Conservation (phyloP, 2,888 invertebrate genomes). For the Amphiduros pacificus region DNA sequence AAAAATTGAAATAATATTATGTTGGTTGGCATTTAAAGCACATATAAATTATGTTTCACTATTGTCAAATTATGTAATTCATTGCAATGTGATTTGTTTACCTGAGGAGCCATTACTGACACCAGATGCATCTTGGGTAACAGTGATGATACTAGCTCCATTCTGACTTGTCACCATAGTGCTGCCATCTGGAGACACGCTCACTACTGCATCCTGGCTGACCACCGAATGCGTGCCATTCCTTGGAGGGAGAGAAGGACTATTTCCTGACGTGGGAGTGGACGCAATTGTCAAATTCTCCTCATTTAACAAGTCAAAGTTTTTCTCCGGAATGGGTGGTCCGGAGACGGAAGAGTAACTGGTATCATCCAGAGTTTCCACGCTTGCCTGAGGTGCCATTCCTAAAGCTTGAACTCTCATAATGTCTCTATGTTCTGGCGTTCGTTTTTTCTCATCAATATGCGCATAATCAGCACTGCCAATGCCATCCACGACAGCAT, state of each 20-base stretch:
- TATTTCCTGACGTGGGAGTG: background rate
- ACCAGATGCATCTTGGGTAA: background rate
- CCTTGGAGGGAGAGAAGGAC: background rate
- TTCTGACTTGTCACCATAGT: background rate
- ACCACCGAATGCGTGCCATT: background rate
- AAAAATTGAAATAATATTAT: too few species aligned
- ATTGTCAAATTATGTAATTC: too few species aligned
- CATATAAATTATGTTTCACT: too few species aligned
- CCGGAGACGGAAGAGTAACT: slow-evolving; percentile 5
- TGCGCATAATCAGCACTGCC: slow-evolving; percentile 13
- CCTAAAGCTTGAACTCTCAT: background rate
- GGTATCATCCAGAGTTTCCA: slow-evolving; percentile 4
- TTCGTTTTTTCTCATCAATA: background rate
- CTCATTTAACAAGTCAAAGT: too few species aligned
- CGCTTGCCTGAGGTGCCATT: slow-evolving; percentile 2
- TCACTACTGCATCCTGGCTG: too few species aligned
- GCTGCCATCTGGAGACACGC: too few species aligned
- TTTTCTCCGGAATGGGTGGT: slow-evolving; percentile 10
- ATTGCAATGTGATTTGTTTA: background rate
- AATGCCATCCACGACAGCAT: slow-evolving; percentile 13
- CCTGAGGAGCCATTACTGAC: background rate
- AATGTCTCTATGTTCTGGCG: background rate
- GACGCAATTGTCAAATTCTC: background rate
- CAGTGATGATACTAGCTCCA: background rate
- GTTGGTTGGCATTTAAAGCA: too few species aligned